Conservation (phyloP, 2,797 vertebrate species). For the Acipenser oxyrinchus region DNA sequence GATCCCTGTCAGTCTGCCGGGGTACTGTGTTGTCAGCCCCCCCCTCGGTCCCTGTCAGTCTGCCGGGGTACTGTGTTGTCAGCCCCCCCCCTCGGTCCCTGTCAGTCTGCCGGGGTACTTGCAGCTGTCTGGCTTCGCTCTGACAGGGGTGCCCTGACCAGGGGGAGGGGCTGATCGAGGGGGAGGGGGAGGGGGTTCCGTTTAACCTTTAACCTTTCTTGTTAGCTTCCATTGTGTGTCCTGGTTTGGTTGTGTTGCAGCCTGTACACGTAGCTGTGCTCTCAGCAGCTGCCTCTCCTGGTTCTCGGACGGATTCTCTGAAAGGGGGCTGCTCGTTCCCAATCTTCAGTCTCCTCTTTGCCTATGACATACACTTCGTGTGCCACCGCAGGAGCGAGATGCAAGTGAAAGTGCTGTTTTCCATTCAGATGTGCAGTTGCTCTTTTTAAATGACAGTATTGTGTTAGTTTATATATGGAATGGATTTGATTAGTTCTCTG, state of each 20-base stretch:
- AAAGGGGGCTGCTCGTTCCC: neutral
- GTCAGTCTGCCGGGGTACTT: constrained; percentile 25
- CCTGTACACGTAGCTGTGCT: neutral
- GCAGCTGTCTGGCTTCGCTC: constrained; percentile 29
- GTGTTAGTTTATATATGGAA: too few species aligned
- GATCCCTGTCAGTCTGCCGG: too few species aligned
- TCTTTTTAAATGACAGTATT: too few species aligned
- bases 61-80: constrained; percentile 21
- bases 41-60: constrained; percentile 4
- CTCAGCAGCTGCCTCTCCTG: neutral
- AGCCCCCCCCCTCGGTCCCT: constrained; percentile 1
- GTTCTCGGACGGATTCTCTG: neutral
- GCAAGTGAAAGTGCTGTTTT: neutral
- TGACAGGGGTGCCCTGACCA: constrained; percentile 19
- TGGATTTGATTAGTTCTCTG: too few species aligned
- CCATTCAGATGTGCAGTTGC: too few species aligned
- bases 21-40: neutral
- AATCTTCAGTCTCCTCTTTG: neutral
- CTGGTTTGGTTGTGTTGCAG: constrained; percentile 5
- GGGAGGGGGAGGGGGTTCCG: constrained; percentile 13
- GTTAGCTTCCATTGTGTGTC: constrained; percentile 43
- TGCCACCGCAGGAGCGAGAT: neutral
- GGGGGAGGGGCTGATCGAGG: neutral
- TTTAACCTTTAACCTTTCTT: constrained; percentile 26
- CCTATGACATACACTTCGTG: neutral